Evolutionary conservation across 2,888 invertebrate species (phyloP).

Genomic region (Anarsia innoxiella): DNA sequence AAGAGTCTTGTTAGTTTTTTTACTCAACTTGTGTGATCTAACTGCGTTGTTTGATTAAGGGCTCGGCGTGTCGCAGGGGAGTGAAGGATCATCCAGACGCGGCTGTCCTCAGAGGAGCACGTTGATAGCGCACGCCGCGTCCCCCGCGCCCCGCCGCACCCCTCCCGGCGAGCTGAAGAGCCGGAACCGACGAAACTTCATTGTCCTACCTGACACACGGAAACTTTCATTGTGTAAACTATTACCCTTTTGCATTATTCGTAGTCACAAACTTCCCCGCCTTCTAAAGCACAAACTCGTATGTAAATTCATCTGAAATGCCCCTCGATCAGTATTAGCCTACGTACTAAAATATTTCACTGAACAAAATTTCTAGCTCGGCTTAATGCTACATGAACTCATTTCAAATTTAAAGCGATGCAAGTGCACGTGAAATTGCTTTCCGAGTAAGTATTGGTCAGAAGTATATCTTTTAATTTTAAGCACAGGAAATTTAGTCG

Average conservation of each 20-base stretch:
- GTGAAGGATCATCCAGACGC: constrained; percentile 26
- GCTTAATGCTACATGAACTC: constrained; percentile 6
- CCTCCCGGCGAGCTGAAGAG: too few species aligned
- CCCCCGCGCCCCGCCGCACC: constrained; percentile 22
- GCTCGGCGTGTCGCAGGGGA: constrained; percentile 26
- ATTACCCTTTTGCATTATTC: too few species aligned
- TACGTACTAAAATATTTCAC: too few species aligned
- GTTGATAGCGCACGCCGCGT: constrained; percentile 49
- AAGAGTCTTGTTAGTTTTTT: too few species aligned
- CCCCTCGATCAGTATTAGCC: too few species aligned
- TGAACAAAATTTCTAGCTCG: constrained; percentile 2
- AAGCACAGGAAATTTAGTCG: constrained; percentile 52
- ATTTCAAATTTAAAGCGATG: constrained; percentile 6
- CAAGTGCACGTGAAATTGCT: constrained; percentile 11
- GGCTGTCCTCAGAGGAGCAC: constrained; percentile 27
- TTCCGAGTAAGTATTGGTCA: constrained; percentile 36
- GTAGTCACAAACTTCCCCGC: too few species aligned
- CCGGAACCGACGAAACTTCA: too few species aligned
- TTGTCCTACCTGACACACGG: too few species aligned
- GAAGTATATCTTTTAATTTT: constrained; percentile 51
- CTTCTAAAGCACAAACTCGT: too few species aligned
- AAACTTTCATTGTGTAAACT: too few species aligned
- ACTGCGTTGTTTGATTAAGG: constrained; percentile 32
- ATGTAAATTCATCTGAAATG: too few species aligned
- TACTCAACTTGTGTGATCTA: neutral